Percentiles rank a stretch among this genome's conserved stretches.
phyloP scores from a whole-genome alignment of 2,797 vertebrate genomes.

The Myotis pilosus region DNA sequence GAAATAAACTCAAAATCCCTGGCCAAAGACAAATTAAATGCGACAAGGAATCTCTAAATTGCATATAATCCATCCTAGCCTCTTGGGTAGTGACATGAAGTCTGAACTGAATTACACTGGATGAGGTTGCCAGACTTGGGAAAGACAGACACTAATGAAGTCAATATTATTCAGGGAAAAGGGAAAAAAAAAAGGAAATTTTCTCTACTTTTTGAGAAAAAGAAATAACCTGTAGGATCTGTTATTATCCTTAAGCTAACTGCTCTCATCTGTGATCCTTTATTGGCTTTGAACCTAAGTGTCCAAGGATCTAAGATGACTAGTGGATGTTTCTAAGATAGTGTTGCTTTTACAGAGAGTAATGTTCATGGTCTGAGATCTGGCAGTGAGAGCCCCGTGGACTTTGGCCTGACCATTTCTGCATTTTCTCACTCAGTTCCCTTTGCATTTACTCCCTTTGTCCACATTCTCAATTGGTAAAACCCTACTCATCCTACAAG shows the following conservation, averaged over 20 bases:
- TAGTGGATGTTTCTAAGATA: background rate
- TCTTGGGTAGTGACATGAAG: conserved; percentile 67
- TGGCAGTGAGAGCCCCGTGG: background rate
- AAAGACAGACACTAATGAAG: conserved; percentile 61
- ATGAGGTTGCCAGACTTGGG: conserved; percentile 60
- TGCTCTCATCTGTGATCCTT: background rate
- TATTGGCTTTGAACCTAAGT: background rate
- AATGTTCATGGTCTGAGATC: background rate
- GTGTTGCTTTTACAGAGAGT: background rate
- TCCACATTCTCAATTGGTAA: background rate
- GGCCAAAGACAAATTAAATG: conserved; percentile 71
- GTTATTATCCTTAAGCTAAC: conserved; percentile 9
- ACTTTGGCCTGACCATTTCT: background rate
- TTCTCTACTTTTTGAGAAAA: conserved; percentile 38
- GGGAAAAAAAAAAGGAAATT: background rate
- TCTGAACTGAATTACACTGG: conserved; percentile 65
- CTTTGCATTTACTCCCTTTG: background rate
- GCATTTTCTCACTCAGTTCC: background rate
- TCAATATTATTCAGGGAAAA: conserved; percentile 41
- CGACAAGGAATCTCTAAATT: conserved; percentile 74
- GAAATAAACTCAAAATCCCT: conserved; percentile 61
- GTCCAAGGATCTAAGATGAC: background rate
- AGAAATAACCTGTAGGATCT: conserved; percentile 5
- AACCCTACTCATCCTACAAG: background rate
- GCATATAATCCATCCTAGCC: conserved; percentile 65